phyloP scores from a whole-genome alignment of 2,797 vertebrate species.

The Tangara arthus region DNA sequence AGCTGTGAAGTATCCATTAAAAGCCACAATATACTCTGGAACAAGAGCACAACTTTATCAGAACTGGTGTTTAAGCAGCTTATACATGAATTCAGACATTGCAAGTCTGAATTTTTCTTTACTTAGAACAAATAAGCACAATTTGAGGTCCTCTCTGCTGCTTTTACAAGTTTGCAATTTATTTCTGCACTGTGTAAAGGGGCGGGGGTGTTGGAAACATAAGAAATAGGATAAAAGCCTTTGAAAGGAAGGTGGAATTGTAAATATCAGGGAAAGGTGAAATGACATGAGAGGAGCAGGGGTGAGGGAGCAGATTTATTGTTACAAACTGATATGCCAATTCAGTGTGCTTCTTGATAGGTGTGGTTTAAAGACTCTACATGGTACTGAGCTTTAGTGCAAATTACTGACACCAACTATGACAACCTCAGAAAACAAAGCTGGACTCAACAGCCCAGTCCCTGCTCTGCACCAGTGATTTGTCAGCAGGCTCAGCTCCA shows the following conservation, averaged over 20 bases:
- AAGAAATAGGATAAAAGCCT: background rate
- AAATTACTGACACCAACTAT: background rate
- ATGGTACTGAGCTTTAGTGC: background rate
- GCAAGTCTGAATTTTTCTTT: background rate
- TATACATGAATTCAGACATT: background rate
- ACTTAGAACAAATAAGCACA: background rate
- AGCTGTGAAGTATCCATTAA: slow-evolving; percentile 96
- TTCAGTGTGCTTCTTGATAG: background rate
- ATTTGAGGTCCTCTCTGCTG: background rate
- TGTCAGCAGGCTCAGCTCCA: background rate
- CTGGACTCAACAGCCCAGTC: accelerated
- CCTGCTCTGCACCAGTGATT: background rate
- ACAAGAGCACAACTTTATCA: slow-evolving; percentile 36
- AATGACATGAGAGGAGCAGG: accelerated
- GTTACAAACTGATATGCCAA: background rate
- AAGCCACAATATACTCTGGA: slow-evolving; percentile 95
- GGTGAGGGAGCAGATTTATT: background rate
- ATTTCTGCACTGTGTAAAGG: background rate
- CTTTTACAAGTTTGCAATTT: background rate
- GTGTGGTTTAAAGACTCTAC: background rate
- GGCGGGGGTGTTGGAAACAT: background rate
- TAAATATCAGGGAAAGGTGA: background rate
- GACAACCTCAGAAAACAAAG: accelerated
- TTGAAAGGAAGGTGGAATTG: background rate
- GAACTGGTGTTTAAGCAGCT: background rate